A percentile compares a stretch with the other conserved stretches of the same genome.
phyloP scores from a whole-genome alignment of 1,140 invertebrate genomes.

The Macrocentrus cingulum region DNA sequence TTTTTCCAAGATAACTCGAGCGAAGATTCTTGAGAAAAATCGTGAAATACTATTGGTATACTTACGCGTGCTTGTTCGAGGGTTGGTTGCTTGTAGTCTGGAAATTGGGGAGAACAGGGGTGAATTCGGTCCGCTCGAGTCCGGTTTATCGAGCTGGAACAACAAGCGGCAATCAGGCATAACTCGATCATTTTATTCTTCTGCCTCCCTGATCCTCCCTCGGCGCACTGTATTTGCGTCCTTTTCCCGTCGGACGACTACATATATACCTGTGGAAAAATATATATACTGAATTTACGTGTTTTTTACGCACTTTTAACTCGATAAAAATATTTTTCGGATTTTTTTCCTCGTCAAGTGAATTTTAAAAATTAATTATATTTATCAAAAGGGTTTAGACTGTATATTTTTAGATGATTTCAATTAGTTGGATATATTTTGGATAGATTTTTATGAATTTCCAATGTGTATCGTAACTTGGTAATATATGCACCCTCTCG shows the following conservation, averaged over 20 bases:
- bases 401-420: too few relatives aligned
- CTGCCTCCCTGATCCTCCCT: conserved; percentile 36
- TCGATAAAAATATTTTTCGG: too few relatives aligned
- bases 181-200: conserved; percentile 54
- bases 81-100: conserved; percentile 23
- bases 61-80: conserved; percentile 4
- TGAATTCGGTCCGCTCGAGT: conserved; percentile 41
- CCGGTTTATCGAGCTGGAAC: conserved; percentile 52
- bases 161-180: conserved; percentile 54
- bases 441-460: too few relatives aligned
- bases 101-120: conserved; percentile 40
- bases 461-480: too few relatives aligned
- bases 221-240: not conserved
- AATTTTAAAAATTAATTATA: too few relatives aligned
- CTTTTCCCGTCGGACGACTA: not conserved
- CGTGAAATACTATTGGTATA: conserved; percentile 5
- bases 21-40: conserved; percentile 6
- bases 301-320: too few relatives aligned
- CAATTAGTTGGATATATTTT: too few relatives aligned
- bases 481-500: too few relatives aligned
- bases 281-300: too few relatives aligned
- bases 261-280: too few relatives aligned
- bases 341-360: too few relatives aligned
- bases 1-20: conserved; percentile 17
- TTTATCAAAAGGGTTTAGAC: too few relatives aligned